Base-by-base conservation (phyloP, 2,888 invertebrate genomes). In the Sphaerophoria taeniata region DNA sequence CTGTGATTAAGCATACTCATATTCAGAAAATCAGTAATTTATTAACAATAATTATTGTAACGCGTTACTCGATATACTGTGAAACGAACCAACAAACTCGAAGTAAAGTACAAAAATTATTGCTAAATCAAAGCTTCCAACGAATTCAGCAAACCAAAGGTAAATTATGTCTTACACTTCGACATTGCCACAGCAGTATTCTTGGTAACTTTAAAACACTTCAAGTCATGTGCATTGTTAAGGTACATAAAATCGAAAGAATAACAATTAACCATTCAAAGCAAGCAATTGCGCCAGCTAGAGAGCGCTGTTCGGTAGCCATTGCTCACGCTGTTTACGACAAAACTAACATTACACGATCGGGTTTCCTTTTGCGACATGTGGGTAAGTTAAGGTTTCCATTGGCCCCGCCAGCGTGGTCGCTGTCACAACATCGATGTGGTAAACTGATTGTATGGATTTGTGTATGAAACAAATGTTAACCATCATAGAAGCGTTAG, bases 211-310 rank as follows among this genome's bases (percentile, higher is more conserved):
- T 24, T 1, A 14, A 24, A 53, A 43, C 63, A 9, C 16, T 16
- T 5, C 7, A 24, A 24, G 55, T 56, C 12, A 6, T 39, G 39
- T 39, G 12, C 31, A 33, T 6, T 12, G 6, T 6, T 4, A n/a
- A 1, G 0, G 34, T 65, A 34, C 16, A 49, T 82, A 39, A 56
- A 77, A 73, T 72, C 73, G 73, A 63, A 69, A 36, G 49, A 56
- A 77, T 77, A 74, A 83, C 78, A 83, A 83, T 78, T 78, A 83
- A 74, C 79, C 70, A 83, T 83, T 83, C 83, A 78, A 65, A 56
- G 63, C 58, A 74, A 39, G 65, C 53, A 63, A 70, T 78, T 83
- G 78, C 73, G 69, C 61, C 78, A 73, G 55, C 61, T 43, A 49
- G 77, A 61, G 70, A 56, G 73, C 73, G 56, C 73, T 77, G 77